phyloP scores from a whole-genome alignment of 2,113 vertebrate genomes.

The Poecile atricapillus region DNA sequence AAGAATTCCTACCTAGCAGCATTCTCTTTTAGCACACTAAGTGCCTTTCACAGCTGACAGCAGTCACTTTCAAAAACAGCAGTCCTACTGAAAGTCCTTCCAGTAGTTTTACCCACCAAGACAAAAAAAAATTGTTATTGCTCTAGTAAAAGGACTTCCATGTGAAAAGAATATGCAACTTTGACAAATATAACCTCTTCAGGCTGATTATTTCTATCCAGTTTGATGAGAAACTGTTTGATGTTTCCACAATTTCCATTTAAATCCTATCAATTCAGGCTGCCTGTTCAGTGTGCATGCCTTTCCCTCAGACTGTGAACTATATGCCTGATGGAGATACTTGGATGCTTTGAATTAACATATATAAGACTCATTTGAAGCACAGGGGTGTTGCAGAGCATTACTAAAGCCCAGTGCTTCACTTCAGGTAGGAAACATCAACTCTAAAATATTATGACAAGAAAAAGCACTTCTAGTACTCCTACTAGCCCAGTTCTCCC shows the following conservation, averaged over 20 bases:
- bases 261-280: background rate
- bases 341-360: background rate
- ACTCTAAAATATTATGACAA: background rate
- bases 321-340: background rate
- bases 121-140: background rate
- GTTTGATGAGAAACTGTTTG: background rate
- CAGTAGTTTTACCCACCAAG: background rate
- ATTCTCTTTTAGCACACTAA: background rate
- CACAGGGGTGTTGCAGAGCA: background rate
- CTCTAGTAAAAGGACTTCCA: background rate
- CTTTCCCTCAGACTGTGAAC: background rate
- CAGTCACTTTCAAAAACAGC: background rate
- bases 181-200: background rate
- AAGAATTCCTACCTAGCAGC: background rate
- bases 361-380: background rate
- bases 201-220: background rate
- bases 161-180: background rate
- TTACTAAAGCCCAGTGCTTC: background rate
- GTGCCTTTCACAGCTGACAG: background rate
- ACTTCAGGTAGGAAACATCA: background rate
- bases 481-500: background rate
- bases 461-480: background rate
- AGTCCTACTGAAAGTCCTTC: background rate
- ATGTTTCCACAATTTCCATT: background rate
- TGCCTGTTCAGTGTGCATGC: background rate